phyloP scores from a whole-genome alignment of 2,797 vertebrate species.

The Gymnoscopelus microlampas region DNA sequence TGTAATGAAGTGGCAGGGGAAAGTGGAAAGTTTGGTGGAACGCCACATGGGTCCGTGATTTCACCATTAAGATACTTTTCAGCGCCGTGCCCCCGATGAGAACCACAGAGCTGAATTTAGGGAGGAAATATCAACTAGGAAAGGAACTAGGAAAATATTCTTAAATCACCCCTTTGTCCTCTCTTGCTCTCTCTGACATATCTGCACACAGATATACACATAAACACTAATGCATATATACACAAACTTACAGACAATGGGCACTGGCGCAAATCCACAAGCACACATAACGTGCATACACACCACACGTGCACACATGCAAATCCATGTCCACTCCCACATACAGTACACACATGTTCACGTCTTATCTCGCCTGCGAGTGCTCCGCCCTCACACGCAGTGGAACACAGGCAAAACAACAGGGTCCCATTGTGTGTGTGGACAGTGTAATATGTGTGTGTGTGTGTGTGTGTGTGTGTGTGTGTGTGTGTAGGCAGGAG shows the following conservation, averaged over 20 bases:
- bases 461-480: constrained; percentile 5
- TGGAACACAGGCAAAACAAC: constrained; percentile 25
- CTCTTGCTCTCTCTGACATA: constrained; percentile 21
- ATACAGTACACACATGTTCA: no score
- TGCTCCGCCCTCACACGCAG: constrained; percentile 12
- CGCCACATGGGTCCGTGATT: not conserved
- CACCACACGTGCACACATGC: no score
- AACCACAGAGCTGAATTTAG: not conserved
- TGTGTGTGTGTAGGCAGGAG: constrained; percentile 13
- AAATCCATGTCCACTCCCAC: no score
- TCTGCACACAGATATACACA: not conserved
- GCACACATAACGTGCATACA: no score
- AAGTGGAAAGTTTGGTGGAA: not conserved
- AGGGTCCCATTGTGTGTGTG: constrained; percentile 22
- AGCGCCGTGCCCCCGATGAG: not conserved
- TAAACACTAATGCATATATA: constrained; percentile 6
- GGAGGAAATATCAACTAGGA: constrained; percentile 2
- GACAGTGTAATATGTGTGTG: not conserved
- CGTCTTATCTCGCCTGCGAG: no score
- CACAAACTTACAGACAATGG: constrained; percentile 8
- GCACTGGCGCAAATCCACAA: no score
- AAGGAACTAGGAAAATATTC: no score
- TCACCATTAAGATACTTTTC: constrained; percentile 21
- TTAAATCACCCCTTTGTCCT: not conserved
- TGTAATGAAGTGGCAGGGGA: not conserved